A percentile compares a stretch with the other conserved stretches of the same genome.
phyloP scores from a whole-genome alignment of 2,113 vertebrate species.

The Lepus europaeus region DNA sequence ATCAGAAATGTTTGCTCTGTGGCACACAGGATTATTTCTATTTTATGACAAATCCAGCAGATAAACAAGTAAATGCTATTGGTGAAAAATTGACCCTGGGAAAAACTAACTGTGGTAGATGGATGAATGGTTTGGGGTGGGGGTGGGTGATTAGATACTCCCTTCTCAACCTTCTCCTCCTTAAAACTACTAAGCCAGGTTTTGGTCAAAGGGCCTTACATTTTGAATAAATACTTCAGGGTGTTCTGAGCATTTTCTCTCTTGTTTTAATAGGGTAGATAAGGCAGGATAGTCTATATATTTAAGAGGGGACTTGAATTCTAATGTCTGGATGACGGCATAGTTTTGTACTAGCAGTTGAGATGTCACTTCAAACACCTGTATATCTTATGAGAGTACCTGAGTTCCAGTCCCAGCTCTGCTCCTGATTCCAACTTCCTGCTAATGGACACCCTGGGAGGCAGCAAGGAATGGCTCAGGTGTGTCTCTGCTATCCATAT shows the following conservation, averaged over 20 bases:
- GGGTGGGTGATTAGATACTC: neutral
- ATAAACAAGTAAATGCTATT: neutral
- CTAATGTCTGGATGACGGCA: neutral
- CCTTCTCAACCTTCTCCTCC: neutral
- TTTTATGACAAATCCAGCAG: neutral
- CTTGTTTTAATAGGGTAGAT: neutral
- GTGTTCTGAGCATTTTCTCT: neutral
- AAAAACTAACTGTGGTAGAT: neutral
- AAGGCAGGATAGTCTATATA: neutral
- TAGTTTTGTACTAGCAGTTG: too few species aligned
- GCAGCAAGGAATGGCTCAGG: too few species aligned
- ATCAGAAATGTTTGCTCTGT: neutral
- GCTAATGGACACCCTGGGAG: too few species aligned
- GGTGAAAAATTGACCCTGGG: neutral
- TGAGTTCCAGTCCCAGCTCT: too few species aligned
- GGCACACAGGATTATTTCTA: neutral
- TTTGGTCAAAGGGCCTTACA: neutral
- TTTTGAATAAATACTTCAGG: slow-evolving; percentile 5
- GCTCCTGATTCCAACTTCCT: too few species aligned
- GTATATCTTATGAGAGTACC: too few species aligned
- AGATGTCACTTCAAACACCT: too few species aligned
- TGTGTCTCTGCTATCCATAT: too few species aligned
- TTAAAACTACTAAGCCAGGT: neutral
- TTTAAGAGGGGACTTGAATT: neutral
- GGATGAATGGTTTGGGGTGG: too few species aligned